Percentiles rank a stretch among this genome's conserved stretches.
phyloP scores from a whole-genome alignment of 2,888 invertebrate species.

The Ophion ellenae region DNA sequence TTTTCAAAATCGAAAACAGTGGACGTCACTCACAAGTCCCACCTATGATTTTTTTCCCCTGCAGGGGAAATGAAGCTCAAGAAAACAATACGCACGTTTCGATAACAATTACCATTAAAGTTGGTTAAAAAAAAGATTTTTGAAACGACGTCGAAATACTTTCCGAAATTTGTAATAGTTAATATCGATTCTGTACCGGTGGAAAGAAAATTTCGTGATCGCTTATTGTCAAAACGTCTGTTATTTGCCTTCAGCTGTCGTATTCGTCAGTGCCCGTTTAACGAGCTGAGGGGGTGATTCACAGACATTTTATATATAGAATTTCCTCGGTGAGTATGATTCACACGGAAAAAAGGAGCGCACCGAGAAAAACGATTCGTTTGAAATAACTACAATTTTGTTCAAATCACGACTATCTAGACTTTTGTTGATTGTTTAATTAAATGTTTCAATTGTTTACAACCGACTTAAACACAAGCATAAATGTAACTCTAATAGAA shows the following conservation, averaged over 20 bases:
- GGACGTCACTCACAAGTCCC: no score
- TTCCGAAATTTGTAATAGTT: not conserved
- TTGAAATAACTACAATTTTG: not conserved
- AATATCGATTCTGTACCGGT: not conserved
- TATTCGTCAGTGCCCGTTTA: constrained; percentile 34
- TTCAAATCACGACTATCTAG: not conserved
- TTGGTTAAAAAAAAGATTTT: not conserved
- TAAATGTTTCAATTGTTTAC: not conserved
- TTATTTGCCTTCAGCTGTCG: constrained; percentile 3
- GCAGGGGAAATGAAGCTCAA: no score
- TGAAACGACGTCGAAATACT: not conserved
- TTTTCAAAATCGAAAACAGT: no score
- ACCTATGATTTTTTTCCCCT: no score
- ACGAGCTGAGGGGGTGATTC: constrained; percentile 59
- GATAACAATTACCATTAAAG: not conserved
- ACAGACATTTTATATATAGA: constrained; percentile 61
- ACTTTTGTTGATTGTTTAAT: not conserved
- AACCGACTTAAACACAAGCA: not conserved
- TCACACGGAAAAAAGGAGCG: constrained; percentile 27
- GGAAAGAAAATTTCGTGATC: not conserved
- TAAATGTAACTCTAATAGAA: no score
- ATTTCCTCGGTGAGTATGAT: constrained; percentile 43
- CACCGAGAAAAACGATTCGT: not conserved
- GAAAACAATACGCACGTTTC: not conserved
- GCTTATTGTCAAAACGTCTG: constrained; percentile 38